phyloP scores from a whole-genome alignment of 2,888 invertebrate genomes.

The Pheosia tremula region DNA sequence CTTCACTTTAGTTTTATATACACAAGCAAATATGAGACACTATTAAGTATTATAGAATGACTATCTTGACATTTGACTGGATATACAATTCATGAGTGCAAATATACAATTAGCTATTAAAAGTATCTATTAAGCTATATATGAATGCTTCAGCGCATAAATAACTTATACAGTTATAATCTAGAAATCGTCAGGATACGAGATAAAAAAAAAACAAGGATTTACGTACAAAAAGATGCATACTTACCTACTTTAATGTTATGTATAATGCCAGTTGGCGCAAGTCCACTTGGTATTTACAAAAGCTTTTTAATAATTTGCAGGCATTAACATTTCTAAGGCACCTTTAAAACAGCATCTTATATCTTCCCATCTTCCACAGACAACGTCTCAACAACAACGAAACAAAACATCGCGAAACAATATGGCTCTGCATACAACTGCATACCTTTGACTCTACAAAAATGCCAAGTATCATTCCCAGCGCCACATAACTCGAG shows the following conservation, averaged over 20 bases:
- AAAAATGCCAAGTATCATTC: background rate
- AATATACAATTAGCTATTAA: too few relatives aligned
- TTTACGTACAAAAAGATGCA: too few relatives aligned
- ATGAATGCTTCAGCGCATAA: too few relatives aligned
- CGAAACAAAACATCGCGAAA: background rate
- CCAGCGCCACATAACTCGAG: background rate
- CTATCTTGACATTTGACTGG: background rate
- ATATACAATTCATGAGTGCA: background rate
- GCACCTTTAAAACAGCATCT: background rate
- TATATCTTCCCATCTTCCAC: background rate
- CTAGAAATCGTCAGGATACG: too few relatives aligned
- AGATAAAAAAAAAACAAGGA: too few relatives aligned
- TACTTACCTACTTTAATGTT: too few relatives aligned
- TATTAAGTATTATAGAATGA: background rate
- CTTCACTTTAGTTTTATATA: constrained; percentile 34
- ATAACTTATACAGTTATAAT: too few relatives aligned
- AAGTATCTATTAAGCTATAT: too few relatives aligned
- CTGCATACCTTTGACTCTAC: background rate
- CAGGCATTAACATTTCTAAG: too few relatives aligned
- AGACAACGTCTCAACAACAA: background rate
- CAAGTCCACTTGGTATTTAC: too few relatives aligned
- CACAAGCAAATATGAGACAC: constrained; percentile 1
- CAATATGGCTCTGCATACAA: background rate
- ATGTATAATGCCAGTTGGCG: too few relatives aligned
- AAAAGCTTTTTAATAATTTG: too few relatives aligned